Conservation (phyloP, 2,888 invertebrate genomes). For the Miltochrista miniata region DNA sequence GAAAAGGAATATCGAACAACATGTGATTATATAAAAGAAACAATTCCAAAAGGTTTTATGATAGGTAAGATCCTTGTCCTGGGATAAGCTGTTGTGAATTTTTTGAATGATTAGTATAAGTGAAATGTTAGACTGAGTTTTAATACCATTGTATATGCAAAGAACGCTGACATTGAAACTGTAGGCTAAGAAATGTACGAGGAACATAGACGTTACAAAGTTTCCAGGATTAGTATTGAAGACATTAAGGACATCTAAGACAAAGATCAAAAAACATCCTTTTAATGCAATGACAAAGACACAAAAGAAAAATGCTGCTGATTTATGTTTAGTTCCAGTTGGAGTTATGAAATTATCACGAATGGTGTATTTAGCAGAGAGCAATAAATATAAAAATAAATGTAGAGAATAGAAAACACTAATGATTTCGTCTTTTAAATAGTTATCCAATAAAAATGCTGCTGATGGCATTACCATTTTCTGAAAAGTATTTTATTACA, state of each 20-base stretch:
- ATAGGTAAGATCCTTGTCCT: neutral
- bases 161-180: neutral
- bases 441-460: neutral
- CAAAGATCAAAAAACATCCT: neutral
- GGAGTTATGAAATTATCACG: conserved; percentile 1
- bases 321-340: neutral
- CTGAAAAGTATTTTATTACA: too few relatives aligned
- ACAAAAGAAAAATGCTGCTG: neutral
- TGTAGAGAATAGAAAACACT: neutral
- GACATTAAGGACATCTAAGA: neutral
- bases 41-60: neutral
- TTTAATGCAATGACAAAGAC: neutral
- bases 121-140: neutral
- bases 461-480: neutral
- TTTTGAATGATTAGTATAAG: neutral
- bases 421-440: neutral
- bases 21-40: neutral
- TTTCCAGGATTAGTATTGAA: neutral
- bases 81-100: neutral
- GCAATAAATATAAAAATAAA: neutral
- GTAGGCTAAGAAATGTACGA: neutral
- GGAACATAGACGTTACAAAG: neutral
- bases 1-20: neutral
- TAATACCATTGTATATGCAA: neutral
- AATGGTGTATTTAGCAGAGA: conserved; percentile 1